Conservation (phyloP, 2,113 vertebrate genomes). For the Lampris megalopsis region DNA sequence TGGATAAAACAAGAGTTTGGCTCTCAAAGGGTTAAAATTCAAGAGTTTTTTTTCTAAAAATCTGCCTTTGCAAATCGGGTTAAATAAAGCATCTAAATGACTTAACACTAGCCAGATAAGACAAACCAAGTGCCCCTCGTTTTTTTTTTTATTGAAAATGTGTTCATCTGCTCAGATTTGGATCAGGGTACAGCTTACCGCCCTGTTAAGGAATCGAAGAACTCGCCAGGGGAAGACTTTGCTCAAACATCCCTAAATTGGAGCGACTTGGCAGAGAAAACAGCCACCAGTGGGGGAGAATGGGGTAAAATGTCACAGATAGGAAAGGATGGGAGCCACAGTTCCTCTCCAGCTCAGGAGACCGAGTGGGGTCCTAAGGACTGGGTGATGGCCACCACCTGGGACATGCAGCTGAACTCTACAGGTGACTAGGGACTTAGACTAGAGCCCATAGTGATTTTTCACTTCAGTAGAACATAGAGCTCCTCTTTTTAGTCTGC, state of each 20-base stretch:
- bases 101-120: background rate
- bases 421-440: slow-evolving; percentile 64
- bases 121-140: background rate
- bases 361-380: slow-evolving; percentile 40
- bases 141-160: background rate
- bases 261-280: slow-evolving; percentile 17
- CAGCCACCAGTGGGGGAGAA: slow-evolving; percentile 1
- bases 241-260: slow-evolving; percentile 41
- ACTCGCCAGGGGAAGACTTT: slow-evolving; percentile 29
- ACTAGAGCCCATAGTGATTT: slow-evolving; percentile 33
- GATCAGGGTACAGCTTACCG: slow-evolving; percentile 21
- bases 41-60: no score
- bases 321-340: background rate
- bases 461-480: slow-evolving; percentile 43
- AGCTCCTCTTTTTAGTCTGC: background rate
- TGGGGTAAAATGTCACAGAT: slow-evolving; percentile 32
- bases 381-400: slow-evolving; percentile 61
- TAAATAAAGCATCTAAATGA: background rate
- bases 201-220: background rate
- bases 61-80: background rate
- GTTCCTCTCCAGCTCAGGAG: background rate
- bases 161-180: slow-evolving; percentile 53
- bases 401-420: slow-evolving; percentile 62
- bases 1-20: no score
- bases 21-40: no score